Conservation (phyloP, 1,140 invertebrate species). For the Apocrypta bakeri region DNA sequence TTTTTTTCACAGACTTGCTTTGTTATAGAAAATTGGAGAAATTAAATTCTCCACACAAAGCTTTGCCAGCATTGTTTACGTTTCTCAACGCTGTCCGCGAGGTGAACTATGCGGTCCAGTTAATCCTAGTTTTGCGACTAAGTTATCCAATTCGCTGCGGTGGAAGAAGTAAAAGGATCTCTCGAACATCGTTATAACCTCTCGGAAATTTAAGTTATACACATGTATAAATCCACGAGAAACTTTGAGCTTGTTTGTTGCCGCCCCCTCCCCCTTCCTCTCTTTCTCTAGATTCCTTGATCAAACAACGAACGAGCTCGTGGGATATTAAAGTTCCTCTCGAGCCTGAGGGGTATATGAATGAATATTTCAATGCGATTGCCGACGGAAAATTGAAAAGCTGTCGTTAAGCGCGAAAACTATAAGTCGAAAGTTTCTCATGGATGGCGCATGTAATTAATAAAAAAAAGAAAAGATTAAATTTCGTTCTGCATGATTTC, state of each 20-base stretch:
- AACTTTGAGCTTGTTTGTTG: constrained; percentile 54
- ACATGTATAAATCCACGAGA: neutral
- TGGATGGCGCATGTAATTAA: neutral
- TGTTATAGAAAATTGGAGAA: too few species aligned
- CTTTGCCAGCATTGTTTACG: too few species aligned
- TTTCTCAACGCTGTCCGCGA: too few species aligned
- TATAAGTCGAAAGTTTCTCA: too few species aligned
- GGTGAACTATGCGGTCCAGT: constrained; percentile 36
- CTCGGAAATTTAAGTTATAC: constrained; percentile 55
- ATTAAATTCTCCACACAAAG: too few species aligned
- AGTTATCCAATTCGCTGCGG: constrained; percentile 55
- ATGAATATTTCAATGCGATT: constrained; percentile 41
- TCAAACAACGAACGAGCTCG: constrained; percentile 43
- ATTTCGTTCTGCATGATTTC: too few species aligned
- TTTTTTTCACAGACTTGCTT: neutral
- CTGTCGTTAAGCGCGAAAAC: constrained; percentile 3
- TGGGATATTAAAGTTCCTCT: constrained; percentile 28
- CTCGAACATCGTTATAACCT: constrained; percentile 55
- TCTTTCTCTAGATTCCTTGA: constrained; percentile 39
- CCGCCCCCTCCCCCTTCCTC: neutral
- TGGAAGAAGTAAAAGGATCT: constrained; percentile 58
- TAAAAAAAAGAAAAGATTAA: neutral
- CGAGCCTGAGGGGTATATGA: neutral
- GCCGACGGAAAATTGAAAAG: constrained; percentile 35
- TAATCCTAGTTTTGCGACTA: constrained; percentile 61